Evolutionary conservation across 2,113 vertebrate genomes (phyloP), one percentile per base, ranked within the genome.

Genomic region (Daboia siamensis): DNA sequence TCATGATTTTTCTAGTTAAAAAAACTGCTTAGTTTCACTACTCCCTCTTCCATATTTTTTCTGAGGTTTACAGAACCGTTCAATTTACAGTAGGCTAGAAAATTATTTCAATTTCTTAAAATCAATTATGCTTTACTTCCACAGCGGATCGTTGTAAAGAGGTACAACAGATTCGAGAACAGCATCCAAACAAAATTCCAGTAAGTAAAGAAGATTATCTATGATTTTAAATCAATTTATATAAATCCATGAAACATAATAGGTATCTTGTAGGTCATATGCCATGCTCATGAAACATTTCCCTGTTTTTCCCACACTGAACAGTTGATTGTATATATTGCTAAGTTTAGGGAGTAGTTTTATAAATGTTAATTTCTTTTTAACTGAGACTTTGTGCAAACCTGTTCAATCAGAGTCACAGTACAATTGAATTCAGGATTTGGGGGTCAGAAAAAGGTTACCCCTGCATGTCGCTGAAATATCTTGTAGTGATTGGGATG

Each of bases 161-260:
- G 97, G 99, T 99, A 74, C 98, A 99, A 97, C 99, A 99, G 97
- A 99, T 99, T 97, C 98, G 99, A 4, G 98, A 99, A 89, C 99
- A 99, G 96, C 99, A 99, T 94, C 99, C 99, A 15, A 99, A 98
- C 98, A 99, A 99, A 97, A 99, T 99, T 96, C 99, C 99, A 7
- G 99, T 99, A 96, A 98, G 98, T 97, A 57, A 21, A 1, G 0
- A 0, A n/a, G 52, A 55, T 56, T 0, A 69, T 91, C 44, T 74
- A 3, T 54, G 33, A 17, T 26, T 54, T 51, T 17, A 1, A 54
- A 33, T 54, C 39, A 48, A n/a, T 88, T 69, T 87, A n/a, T 1
- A 23, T 54, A 44, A 44, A 29, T 86, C 44, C 24, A 20, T 6
- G 13, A 44, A 87, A 6, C 33, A 11, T 9, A 12, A 85, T 46